These are phyloP conservation scores for Apis florea DNA, from an alignment of 1,140 invertebrate genomes.

Conservation along the genomic window DNA sequence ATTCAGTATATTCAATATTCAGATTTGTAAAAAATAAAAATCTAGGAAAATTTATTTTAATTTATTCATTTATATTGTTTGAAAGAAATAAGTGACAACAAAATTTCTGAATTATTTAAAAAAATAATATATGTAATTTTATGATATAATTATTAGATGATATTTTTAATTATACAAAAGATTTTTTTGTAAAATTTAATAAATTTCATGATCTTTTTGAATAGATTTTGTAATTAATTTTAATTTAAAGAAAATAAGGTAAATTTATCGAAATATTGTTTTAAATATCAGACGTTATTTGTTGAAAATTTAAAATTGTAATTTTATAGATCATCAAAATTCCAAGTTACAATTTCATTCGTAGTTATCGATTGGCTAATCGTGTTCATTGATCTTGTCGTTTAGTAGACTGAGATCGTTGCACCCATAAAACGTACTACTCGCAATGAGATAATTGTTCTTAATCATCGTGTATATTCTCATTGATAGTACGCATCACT, in stretches of 20 bases:
- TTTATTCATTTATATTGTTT: background rate
- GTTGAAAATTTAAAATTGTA: conserved; percentile 21
- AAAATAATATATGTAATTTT: background rate
- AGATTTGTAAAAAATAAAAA: background rate
- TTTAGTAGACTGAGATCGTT: conserved; percentile 40
- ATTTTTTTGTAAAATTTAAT: background rate
- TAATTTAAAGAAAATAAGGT: no score
- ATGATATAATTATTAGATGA: background rate
- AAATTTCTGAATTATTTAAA: background rate
- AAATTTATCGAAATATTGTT: no score
- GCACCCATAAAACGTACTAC: conserved; percentile 40
- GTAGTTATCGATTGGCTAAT: conserved; percentile 33
- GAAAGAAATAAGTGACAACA: background rate
- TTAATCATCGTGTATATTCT: conserved; percentile 36
- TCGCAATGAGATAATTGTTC: conserved; percentile 45
- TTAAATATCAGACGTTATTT: background rate
- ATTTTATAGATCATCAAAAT: conserved; percentile 17
- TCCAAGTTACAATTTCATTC: conserved; percentile 28
- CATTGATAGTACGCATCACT: conserved; percentile 27
- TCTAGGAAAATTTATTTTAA: background rate
- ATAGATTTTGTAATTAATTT: background rate
- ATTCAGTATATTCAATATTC: no score
- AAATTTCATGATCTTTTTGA: background rate
- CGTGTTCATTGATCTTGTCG: conserved; percentile 42
- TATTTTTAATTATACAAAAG: background rate